A percentile compares a stretch with the other conserved stretches of the same genome.
Conservation (phyloP, 1,140 invertebrate species). For the Drepana arcuata region DNA sequence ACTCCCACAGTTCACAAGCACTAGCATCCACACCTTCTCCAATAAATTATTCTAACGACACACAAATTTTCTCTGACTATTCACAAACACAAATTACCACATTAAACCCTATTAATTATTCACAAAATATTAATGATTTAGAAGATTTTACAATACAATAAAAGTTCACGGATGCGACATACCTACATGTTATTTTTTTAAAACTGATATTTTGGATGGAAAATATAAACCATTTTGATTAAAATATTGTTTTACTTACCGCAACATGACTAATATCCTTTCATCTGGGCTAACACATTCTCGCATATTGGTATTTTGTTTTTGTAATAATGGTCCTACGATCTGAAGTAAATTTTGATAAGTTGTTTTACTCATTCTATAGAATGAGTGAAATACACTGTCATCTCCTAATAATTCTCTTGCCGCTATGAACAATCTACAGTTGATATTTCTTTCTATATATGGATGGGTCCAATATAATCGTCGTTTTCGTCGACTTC, state of each 20-base stretch:
- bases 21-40: not conserved
- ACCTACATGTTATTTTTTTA: not conserved
- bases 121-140: not conserved
- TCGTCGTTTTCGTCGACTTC: not conserved
- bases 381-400: not conserved
- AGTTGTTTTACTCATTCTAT: not conserved
- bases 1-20: not conserved
- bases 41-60: not conserved
- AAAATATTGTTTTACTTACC: no score
- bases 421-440: not conserved
- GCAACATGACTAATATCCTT: no score
- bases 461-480: not conserved
- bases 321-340: not conserved
- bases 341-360: not conserved
- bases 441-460: not conserved
- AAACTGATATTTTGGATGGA: no score
- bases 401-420: conserved; percentile 1
- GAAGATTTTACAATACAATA: not conserved
- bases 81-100: not conserved
- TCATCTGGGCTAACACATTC: no score
- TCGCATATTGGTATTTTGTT: not conserved
- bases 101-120: not conserved
- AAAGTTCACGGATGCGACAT: not conserved
- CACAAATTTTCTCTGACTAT: not conserved
- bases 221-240: no score